phyloP scores from a whole-genome alignment of 1,140 invertebrate genomes.

The Oryzaephilus surinamensis region DNA sequence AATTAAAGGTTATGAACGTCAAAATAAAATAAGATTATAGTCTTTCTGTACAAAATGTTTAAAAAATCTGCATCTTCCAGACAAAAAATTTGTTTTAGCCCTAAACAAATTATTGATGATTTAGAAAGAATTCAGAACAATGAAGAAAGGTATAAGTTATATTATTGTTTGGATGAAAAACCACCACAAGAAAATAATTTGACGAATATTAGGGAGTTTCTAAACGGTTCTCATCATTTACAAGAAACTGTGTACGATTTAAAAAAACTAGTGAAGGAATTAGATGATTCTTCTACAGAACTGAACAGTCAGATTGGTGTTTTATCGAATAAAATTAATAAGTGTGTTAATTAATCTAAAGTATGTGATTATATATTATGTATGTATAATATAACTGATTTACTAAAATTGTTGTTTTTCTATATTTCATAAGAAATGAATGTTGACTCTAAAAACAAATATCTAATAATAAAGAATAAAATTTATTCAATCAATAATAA shows the following conservation, averaged over 20 bases:
- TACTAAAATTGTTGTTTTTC: not conserved
- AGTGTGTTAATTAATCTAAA: not conserved
- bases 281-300: not conserved
- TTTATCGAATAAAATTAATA: not conserved
- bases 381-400: not conserved
- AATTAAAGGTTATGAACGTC: too few relatives aligned
- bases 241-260: conserved; percentile 9
- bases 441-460: not conserved
- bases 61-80: conserved; percentile 9
- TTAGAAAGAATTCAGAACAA: conserved; percentile 18
- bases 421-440: not conserved
- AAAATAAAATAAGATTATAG: too few relatives aligned
- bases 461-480: too few relatives aligned
- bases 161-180: conserved; percentile 24
- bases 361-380: not conserved
- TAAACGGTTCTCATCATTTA: conserved; percentile 22
- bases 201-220: conserved; percentile 26
- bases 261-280: not conserved
- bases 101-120: conserved; percentile 24
- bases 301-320: not conserved
- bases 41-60: too few relatives aligned
- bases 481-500: too few relatives aligned
- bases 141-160: conserved; percentile 25
- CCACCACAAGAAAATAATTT: conserved; percentile 20
- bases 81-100: conserved; percentile 12